A percentile compares a stretch with the other conserved stretches of the same genome.
Evolutionary conservation across 2,888 invertebrate species (phyloP).

Genomic region (Drosophila engyochracea): DNA sequence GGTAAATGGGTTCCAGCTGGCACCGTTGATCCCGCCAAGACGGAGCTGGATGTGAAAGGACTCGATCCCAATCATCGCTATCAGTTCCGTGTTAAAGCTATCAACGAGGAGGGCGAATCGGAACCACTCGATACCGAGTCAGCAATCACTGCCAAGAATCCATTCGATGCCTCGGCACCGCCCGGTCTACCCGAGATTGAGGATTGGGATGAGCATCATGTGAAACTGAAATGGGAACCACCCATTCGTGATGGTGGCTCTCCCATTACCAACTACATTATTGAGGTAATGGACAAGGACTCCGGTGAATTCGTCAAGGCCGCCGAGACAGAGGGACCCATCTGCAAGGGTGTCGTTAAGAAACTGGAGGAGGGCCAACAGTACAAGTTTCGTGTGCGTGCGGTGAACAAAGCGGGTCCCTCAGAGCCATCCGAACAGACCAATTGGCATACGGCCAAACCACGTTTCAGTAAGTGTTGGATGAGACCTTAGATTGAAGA

Average conservation of each 20-base stretch:
- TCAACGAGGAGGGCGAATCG: slow-evolving; percentile 98
- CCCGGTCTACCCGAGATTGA: slow-evolving; percentile 96
- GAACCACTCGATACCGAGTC: slow-evolving; percentile 96
- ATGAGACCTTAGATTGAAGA: background rate
- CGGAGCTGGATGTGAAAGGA: slow-evolving; percentile 92
- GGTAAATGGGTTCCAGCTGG: slow-evolving; percentile 96
- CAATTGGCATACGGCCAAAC: slow-evolving; percentile 95
- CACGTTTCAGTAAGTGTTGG: slow-evolving; percentile 92
- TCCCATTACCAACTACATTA: slow-evolving; percentile 96
- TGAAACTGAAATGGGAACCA: slow-evolving; percentile 95
- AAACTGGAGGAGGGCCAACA: slow-evolving; percentile 97
- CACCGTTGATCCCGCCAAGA: slow-evolving; percentile 92
- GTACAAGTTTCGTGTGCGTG: slow-evolving; percentile 97
- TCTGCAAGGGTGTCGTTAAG: slow-evolving; percentile 94
- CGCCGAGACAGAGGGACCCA: slow-evolving; percentile 93
- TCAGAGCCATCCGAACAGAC: slow-evolving; percentile 97
- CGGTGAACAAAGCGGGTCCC: slow-evolving; percentile 97
- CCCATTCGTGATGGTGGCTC: slow-evolving; percentile 96
- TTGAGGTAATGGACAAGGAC: slow-evolving; percentile 96
- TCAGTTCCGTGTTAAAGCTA: slow-evolving; percentile 98
- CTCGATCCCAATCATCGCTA: slow-evolving; percentile 98
- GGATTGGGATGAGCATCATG: slow-evolving; percentile 96
- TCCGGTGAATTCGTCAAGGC: slow-evolving; percentile 94
- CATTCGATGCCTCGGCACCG: slow-evolving; percentile 94
- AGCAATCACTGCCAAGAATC: slow-evolving; percentile 97